Evolutionary conservation across 2,888 invertebrate species (phyloP).

Genomic region (Nymphalis c-album): DNA sequence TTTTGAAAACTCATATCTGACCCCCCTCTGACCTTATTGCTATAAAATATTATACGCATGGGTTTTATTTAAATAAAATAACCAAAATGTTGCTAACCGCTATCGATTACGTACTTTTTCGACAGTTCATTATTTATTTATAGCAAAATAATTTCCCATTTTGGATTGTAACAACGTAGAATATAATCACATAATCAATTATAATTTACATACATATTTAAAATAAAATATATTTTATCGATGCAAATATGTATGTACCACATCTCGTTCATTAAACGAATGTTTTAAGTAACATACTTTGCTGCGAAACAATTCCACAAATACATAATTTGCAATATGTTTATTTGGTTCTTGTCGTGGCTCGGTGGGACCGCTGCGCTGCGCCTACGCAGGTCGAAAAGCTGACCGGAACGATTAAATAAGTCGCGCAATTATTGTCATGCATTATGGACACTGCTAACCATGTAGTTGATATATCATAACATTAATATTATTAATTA

Average conservation of each 20-base stretch:
- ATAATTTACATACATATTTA: too few relatives aligned
- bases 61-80: not conserved
- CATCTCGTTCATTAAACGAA: too few relatives aligned
- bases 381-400: conserved; percentile 54
- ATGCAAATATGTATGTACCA: too few relatives aligned
- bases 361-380: conserved; percentile 38
- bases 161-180: too few relatives aligned
- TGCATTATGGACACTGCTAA: not conserved
- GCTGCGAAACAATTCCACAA: not conserved
- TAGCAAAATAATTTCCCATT: too few relatives aligned
- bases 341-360: conserved; percentile 20
- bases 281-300: too few relatives aligned
- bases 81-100: not conserved
- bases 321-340: conserved; percentile 1
- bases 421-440: not conserved
- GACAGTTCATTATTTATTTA: not conserved
- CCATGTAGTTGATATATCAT: too few relatives aligned
- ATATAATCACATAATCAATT: too few relatives aligned
- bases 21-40: conserved; percentile 49
- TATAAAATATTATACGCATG: not conserved
- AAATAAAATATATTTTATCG: too few relatives aligned
- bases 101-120: not conserved
- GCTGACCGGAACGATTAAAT: conserved; percentile 28
- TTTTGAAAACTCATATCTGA: conserved; percentile 54
- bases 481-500: too few relatives aligned